These are phyloP conservation scores for Cyclopterus lumpus DNA, from an alignment of 2,797 vertebrate genomes.

Conservation along the genomic window DNA sequence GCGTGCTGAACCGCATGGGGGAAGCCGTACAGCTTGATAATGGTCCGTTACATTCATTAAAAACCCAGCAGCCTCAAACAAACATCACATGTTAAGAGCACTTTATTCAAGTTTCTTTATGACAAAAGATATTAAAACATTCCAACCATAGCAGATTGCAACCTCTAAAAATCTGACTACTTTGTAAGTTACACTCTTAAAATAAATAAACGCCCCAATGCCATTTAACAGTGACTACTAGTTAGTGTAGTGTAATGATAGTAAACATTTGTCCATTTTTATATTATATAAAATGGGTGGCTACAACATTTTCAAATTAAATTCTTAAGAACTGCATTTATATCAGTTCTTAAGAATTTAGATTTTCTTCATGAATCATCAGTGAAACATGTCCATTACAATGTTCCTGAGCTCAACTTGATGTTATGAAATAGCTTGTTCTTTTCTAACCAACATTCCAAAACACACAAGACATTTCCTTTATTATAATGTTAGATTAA, in stretches of 20 bases:
- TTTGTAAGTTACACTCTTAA: not conserved
- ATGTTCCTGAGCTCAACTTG: fast-evolving
- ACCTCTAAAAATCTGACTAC: not conserved
- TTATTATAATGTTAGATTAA: not conserved
- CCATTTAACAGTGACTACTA: not conserved
- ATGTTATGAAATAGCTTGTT: not conserved
- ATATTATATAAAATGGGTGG: not conserved
- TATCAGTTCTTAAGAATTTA: not conserved
- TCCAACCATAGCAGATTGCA: not conserved
- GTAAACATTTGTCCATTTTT: not conserved
- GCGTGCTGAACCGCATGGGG: too few species aligned
- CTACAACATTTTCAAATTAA: not conserved
- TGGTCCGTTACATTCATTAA: not conserved
- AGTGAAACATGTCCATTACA: not conserved
- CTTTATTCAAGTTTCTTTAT: not conserved
- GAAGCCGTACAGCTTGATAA: too few species aligned
- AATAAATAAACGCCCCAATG: not conserved
- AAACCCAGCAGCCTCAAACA: not conserved
- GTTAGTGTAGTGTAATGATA: not conserved
- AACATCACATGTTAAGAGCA: not conserved
- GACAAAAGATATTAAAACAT: not conserved
- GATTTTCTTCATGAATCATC: not conserved
- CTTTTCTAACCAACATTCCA: not conserved
- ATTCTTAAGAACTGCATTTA: not conserved
- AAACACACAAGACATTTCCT: not conserved